A percentile compares a stretch with the other conserved stretches of the same genome.
Evolutionary conservation across 2,888 invertebrate genomes (phyloP).

Genomic region (Cynaeus angustus): DNA sequence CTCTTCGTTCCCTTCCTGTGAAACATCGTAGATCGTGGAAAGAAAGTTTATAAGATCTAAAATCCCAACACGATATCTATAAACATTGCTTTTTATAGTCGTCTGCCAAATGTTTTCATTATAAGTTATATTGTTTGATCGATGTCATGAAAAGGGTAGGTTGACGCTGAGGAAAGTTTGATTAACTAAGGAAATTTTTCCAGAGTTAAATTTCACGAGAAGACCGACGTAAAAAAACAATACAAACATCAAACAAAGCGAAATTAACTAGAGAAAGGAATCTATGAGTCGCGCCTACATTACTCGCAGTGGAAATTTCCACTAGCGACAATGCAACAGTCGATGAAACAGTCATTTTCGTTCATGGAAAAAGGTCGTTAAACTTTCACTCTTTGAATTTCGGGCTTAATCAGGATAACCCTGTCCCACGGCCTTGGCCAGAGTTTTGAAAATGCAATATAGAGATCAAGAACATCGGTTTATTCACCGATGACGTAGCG

Average conservation of each 20-base stretch:
- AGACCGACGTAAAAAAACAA: conserved; percentile 1
- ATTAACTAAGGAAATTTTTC: neutral
- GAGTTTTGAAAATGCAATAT: conserved; percentile 2
- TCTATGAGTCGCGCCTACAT: neutral
- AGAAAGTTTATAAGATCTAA: conserved; percentile 20
- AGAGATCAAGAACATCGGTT: conserved; percentile 31
- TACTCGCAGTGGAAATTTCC: conserved; percentile 37
- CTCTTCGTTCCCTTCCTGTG: conserved; percentile 17
- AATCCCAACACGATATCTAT: conserved; percentile 3
- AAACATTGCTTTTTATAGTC: conserved; percentile 23
- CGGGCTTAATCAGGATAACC: neutral
- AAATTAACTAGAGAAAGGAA: conserved; percentile 12
- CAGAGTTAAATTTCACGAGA: too few relatives aligned
- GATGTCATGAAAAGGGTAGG: conserved; percentile 6
- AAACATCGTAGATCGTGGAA: conserved; percentile 4
- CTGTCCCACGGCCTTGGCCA: conserved; percentile 17
- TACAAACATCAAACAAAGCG: neutral
- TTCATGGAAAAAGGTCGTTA: neutral
- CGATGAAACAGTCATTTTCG: neutral
- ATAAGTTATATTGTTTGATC: conserved; percentile 16
- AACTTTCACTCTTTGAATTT: neutral
- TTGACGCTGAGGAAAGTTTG: neutral
- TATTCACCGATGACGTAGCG: conserved; percentile 30
- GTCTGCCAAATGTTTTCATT: conserved; percentile 1
- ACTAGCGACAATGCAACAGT: conserved; percentile 25